Base-by-base conservation (phyloP, 2,888 invertebrate genomes). In the Pristionchus arcanus region DNA sequence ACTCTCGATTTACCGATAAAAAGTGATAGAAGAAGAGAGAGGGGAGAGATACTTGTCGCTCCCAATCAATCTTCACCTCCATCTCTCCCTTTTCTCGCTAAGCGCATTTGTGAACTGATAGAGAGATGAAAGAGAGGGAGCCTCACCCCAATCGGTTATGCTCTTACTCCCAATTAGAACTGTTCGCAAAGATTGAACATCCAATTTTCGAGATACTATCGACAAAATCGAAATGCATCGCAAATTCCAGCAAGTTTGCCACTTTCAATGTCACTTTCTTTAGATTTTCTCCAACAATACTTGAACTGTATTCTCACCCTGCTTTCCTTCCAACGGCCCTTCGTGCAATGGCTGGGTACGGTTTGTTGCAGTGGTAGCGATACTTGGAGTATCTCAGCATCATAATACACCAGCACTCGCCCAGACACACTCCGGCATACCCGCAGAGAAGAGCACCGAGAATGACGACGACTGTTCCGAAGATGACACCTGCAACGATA, bases 301-400 rank as follows among this genome's bases (percentile, higher is more conserved):
- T 42, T 7, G 42, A 49, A 49, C 9, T 11, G 11, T 9, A 49
- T 11, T 9, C 92, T 90, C 63, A 94, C 93, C 91, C 91, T 81
- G 93, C 93, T 59, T 90, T 89, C 9, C 93, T 91, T 37, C 94
- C 94, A 9, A 93, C 37, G 9, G 94, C 94, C 77, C 93, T 85
- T 15, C 92, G 90, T 28, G 94, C 94, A 93, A 94, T 94, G 2
- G 93, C 93, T 34, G 94, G 94, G 74, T 94, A 94, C 53, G 94
- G 94, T 74, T 94, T 94, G 37, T 94, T 91, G 83, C 93, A 93
- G 87, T 94, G 94, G 68, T 91, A 91, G 9, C 94, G 91, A 89
- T 94, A 94, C 90, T 93, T 93, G n/a, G 92, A 93, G 92, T 93
- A 93, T 84, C 93, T 77, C 31, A 91, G 83, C 87, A 92, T 92